These are phyloP conservation scores for Rugalucina vietnamica DNA, from an alignment of 2,888 invertebrate species.

Conservation along the genomic window DNA sequence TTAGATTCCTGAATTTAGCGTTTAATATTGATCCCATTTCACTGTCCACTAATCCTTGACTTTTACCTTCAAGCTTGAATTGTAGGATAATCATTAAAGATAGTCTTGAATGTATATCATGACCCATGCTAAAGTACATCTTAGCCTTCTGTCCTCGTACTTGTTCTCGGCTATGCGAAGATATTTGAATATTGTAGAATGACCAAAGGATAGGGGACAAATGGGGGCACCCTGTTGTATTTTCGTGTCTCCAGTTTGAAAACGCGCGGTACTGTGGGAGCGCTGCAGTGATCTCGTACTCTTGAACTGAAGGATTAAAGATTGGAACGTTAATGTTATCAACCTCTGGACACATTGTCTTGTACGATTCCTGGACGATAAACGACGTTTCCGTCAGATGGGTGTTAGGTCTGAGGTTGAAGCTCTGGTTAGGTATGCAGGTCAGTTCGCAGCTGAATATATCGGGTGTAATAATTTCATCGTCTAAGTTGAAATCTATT, in stretches of 20 bases:
- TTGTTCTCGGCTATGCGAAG: neutral
- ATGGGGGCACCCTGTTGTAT: conserved; percentile 67
- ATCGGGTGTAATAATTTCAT: conserved; percentile 60
- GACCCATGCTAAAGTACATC: conserved; percentile 46
- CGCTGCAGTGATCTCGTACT: conserved; percentile 66
- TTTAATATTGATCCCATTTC: conserved; percentile 70
- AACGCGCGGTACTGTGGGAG: conserved; percentile 68
- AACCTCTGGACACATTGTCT: conserved; percentile 72
- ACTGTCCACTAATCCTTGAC: conserved; percentile 68
- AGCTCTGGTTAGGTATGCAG: conserved; percentile 60
- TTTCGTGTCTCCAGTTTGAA: conserved; percentile 64
- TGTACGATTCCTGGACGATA: conserved; percentile 66
- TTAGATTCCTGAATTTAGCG: conserved; percentile 56
- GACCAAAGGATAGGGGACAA: conserved; percentile 66
- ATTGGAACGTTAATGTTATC: conserved; percentile 73
- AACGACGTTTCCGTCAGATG: conserved; percentile 48
- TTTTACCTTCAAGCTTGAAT: conserved; percentile 68
- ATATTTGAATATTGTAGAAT: conserved; percentile 54
- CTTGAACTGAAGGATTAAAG: conserved; percentile 61
- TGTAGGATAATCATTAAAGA: conserved; percentile 48
- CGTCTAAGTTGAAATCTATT: conserved; percentile 62
- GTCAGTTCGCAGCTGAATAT: conserved; percentile 66
- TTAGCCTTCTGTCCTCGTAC: conserved; percentile 30
- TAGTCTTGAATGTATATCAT: conserved; percentile 28
- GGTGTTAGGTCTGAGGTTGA: conserved; percentile 42